A percentile compares a stretch with the other conserved stretches of the same genome.
Evolutionary conservation across 1,140 invertebrate species (phyloP).

Genomic region (Elymnias hypermnestra): DNA sequence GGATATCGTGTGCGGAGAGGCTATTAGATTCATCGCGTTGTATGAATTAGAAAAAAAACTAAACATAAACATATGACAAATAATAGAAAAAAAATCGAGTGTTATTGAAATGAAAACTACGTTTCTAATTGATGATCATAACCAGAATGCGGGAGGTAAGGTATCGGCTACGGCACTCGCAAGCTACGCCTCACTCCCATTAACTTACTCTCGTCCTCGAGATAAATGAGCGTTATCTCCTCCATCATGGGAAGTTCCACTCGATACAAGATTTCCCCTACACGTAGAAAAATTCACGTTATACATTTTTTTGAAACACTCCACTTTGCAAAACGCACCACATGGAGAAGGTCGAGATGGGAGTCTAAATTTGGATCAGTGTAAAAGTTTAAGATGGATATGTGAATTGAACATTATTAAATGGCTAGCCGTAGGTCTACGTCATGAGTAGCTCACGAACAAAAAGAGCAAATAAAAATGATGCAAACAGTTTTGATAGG

Average conservation of each 20-base stretch:
- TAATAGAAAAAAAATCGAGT: conserved; percentile 63
- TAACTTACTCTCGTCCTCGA: conserved; percentile 83
- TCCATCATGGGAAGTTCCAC: conserved; percentile 93
- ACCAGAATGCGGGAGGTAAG: conserved; percentile 77
- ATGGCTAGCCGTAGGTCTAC: neutral
- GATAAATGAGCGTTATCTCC: conserved; percentile 92
- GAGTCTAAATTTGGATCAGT: conserved; percentile 4
- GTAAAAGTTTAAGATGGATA: neutral
- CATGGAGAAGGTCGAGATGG: conserved; percentile 17
- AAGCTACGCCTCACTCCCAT: conserved; percentile 77
- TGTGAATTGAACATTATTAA: neutral
- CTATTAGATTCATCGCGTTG: conserved; percentile 62
- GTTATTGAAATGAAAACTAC: conserved; percentile 77
- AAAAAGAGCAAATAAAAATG: conserved; percentile 52
- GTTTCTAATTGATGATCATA: conserved; percentile 77
- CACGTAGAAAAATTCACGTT: conserved; percentile 82
- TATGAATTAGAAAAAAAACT: conserved; percentile 63
- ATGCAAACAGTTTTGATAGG: conserved; percentile 23
- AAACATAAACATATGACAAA: conserved; percentile 46
- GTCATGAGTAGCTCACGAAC: conserved; percentile 42
- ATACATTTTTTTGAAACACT: conserved; percentile 50
- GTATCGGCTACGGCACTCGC: conserved; percentile 76
- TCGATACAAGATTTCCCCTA: conserved; percentile 91
- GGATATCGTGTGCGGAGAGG: conserved; percentile 56
- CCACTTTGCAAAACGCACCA: conserved; percentile 19